Percentiles rank a stretch among this genome's conserved stretches.
Conservation (phyloP, 1,140 invertebrate species). For the Caenorhabditis elegans region WBcel235 BX284602.5:6812501-6813000, state of each 20-base stretch:
- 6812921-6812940: too few relatives aligned
- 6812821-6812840: conserved; percentile 23
- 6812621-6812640: not conserved
- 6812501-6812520: conserved; percentile 28
- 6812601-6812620: conserved; percentile 19
- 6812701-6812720: not conserved
- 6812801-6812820: not conserved
- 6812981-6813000: conserved; percentile 24
- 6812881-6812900: not conserved
- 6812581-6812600: conserved; percentile 13
- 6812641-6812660: not conserved
- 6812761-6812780: not conserved
- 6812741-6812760: conserved; percentile 19
- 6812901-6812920: not conserved
- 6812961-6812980: not conserved
- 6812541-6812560: not conserved
- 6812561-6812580: conserved; percentile 4
- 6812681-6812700: not conserved
- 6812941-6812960: too few relatives aligned
- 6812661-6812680: conserved; percentile 24
- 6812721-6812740: not conserved
- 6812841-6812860: conserved; percentile 13
- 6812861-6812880: too few relatives aligned
- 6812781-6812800: conserved; percentile 20
- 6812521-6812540: not conserved